Conservation (phyloP, 2,113 vertebrate species). For the Odocoileus virginianus region DNA sequence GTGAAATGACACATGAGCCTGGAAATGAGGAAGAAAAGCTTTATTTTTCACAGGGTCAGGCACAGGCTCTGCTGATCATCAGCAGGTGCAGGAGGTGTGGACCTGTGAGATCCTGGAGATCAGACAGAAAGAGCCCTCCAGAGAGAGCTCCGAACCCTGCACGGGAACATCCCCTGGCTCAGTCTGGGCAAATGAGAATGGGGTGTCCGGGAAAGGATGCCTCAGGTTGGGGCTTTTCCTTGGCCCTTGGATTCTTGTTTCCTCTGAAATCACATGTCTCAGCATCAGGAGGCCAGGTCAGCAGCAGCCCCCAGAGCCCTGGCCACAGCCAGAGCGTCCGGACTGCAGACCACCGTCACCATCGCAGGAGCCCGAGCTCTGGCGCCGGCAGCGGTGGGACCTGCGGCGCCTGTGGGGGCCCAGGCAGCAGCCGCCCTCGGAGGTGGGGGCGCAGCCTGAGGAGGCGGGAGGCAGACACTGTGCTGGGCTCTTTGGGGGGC, state of each 20-base stretch:
- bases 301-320: slow-evolving; percentile 10
- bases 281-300: too few species aligned
- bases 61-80: not conserved
- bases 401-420: not conserved
- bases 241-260: not conserved
- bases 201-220: fast-evolving
- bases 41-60: not conserved
- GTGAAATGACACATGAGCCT: not conserved
- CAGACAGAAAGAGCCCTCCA: too few species aligned
- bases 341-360: not conserved
- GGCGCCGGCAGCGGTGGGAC: not conserved
- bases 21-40: not conserved
- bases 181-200: not conserved
- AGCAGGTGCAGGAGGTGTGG: not conserved
- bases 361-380: not conserved
- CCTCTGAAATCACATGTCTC: fast-evolving
- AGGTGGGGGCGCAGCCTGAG: not conserved
- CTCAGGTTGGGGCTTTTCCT: fast-evolving
- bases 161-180: not conserved
- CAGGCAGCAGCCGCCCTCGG: not conserved
- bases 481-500: not conserved
- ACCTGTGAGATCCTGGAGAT: too few species aligned
- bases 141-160: not conserved
- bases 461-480: not conserved
- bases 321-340: not conserved